A percentile compares a stretch with the other conserved stretches of the same genome.
phyloP scores from a whole-genome alignment of 2,797 vertebrate genomes.

The Pterois miles region DNA sequence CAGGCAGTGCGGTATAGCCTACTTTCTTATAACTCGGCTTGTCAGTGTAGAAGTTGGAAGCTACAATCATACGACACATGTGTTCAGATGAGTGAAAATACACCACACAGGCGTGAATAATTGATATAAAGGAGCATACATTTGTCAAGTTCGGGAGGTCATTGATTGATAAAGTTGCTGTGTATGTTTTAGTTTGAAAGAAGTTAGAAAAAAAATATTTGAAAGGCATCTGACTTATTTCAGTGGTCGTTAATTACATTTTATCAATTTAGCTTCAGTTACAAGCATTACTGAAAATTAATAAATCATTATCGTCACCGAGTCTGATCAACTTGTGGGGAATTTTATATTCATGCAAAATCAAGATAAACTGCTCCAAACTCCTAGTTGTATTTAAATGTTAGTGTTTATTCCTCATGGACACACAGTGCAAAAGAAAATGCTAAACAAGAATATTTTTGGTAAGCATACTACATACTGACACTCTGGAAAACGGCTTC shows the following conservation, averaged over 20 bases:
- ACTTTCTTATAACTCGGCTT: slow-evolving; percentile 30
- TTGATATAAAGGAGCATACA: slow-evolving; percentile 46
- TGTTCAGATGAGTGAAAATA: slow-evolving; percentile 58
- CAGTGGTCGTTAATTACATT: slow-evolving; percentile 20
- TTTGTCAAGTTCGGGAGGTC: slow-evolving; percentile 46
- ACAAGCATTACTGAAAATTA: slow-evolving; percentile 45
- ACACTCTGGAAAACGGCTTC: slow-evolving; percentile 85
- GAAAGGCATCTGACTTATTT: slow-evolving; percentile 9
- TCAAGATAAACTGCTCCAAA: slow-evolving; percentile 68
- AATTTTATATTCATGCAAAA: slow-evolving; percentile 65
- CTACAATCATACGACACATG: slow-evolving; percentile 44
- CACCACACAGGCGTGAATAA: slow-evolving; percentile 63
- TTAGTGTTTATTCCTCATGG: slow-evolving; percentile 81
- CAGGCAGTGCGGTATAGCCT: slow-evolving; percentile 30
- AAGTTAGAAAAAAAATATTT: slow-evolving; percentile 8
- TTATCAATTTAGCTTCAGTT: slow-evolving; percentile 36
- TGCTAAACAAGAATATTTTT: slow-evolving; percentile 85
- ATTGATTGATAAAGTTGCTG: slow-evolving; percentile 51
- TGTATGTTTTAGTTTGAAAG: slow-evolving; percentile 22
- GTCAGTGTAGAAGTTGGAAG: slow-evolving; percentile 49
- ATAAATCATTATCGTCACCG: slow-evolving; percentile 54
- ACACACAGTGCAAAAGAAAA: slow-evolving; percentile 73
- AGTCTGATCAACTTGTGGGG: slow-evolving; percentile 58
- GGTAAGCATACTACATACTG: slow-evolving; percentile 84
- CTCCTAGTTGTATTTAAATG: slow-evolving; percentile 77